A percentile compares a stretch with the other conserved stretches of the same genome.
Conservation (phyloP, 2,797 vertebrate genomes). For the Crypturellus tataupa region DNA sequence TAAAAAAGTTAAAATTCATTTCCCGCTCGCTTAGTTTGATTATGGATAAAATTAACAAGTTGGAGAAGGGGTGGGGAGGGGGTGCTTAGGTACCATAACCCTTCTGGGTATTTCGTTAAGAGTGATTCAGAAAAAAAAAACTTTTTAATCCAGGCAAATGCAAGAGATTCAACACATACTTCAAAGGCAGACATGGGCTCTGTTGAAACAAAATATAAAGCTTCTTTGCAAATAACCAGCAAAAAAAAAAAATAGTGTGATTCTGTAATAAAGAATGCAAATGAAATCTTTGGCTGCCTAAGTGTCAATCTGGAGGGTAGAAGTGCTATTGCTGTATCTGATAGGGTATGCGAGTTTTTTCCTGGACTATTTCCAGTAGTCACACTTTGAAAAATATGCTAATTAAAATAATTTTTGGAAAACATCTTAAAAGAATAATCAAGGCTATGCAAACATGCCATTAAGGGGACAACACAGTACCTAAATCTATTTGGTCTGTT, state of each 20-base stretch:
- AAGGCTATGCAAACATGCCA: not conserved
- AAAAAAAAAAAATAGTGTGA: not conserved
- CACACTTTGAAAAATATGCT: not conserved
- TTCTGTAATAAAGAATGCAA: not conserved
- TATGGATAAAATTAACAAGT: not conserved
- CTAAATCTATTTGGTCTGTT: not conserved
- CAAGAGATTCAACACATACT: not conserved
- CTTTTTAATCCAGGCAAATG: not conserved
- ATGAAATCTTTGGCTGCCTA: not conserved
- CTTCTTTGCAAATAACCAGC: not conserved
- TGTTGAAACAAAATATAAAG: not conserved
- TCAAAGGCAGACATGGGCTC: not conserved
- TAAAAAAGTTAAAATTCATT: conserved; percentile 10
- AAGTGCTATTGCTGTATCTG: not conserved
- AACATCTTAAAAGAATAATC: not conserved
- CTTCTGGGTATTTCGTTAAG: not conserved
- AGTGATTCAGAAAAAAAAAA: not conserved
- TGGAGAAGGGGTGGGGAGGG: not conserved
- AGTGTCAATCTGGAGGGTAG: not conserved
- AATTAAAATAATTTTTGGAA: not conserved
- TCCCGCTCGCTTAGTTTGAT: not conserved
- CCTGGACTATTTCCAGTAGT: not conserved
- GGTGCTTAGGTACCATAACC: not conserved
- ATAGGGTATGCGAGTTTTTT: not conserved
- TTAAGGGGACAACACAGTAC: not conserved